Conservation (phyloP, 2,888 invertebrate species). For the Drosophila maculinotata region DNA sequence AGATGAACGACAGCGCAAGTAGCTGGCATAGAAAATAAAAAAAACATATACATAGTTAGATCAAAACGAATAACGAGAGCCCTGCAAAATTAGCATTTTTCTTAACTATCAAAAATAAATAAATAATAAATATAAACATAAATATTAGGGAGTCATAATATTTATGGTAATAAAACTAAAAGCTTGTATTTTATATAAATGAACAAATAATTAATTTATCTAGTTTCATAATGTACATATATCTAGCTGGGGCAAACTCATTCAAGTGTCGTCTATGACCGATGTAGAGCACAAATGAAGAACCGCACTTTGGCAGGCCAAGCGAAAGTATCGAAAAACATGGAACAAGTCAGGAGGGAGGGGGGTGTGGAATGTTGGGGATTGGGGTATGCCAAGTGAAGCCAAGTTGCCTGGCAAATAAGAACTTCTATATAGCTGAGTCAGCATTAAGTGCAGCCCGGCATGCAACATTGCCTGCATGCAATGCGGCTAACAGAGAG, state of each 20-base stretch:
- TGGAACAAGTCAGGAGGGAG: conserved; percentile 5
- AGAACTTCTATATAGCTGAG: conserved; percentile 63
- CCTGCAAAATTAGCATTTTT: background rate
- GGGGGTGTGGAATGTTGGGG: background rate
- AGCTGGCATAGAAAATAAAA: conserved; percentile 26
- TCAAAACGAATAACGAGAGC: conserved; percentile 11
- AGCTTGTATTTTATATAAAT: no score
- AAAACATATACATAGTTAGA: background rate
- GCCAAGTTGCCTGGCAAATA: conserved; percentile 62
- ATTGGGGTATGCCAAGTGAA: conserved; percentile 9
- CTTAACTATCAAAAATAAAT: background rate
- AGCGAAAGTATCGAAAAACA: conserved; percentile 41
- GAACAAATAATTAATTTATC: no score
- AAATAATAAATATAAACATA: no score
- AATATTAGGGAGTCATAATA: no score
- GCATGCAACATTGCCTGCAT: conserved; percentile 73
- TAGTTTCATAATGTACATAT: conserved; percentile 7
- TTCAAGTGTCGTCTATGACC: conserved; percentile 24
- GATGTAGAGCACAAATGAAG: conserved; percentile 46
- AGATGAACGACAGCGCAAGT: conserved; percentile 23
- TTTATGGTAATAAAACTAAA: no score
- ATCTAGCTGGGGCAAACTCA: background rate
- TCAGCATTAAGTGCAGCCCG: conserved; percentile 73
- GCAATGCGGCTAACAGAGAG: conserved; percentile 45
- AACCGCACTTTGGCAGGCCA: conserved; percentile 8